These are phyloP conservation scores for Trachymyrmex septentrionalis DNA, from an alignment of 1,140 invertebrate species.

Conservation along the genomic window DNA sequence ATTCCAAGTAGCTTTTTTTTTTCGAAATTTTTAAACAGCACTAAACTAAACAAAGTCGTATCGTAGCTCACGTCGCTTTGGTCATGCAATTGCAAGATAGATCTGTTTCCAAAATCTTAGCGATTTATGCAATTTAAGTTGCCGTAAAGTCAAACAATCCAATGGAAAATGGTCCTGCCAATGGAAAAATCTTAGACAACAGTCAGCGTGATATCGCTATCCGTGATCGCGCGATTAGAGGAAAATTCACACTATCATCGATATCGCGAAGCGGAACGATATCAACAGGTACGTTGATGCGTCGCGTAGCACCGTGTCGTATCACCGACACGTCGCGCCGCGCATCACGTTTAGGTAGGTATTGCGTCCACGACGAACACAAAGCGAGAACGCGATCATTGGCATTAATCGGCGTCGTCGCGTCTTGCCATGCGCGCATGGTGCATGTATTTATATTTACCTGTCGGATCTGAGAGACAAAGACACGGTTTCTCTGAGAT, in stretches of 20 bases:
- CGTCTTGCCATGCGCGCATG: not conserved
- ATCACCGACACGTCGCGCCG: not conserved
- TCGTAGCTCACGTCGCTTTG: not conserved
- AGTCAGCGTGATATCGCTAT: not conserved
- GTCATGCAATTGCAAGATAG: no score
- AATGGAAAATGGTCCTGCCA: not conserved
- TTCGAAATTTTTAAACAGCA: no score
- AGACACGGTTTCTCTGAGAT: slow-evolving; percentile 15
- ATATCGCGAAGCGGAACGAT: slow-evolving; percentile 32
- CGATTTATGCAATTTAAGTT: not conserved
- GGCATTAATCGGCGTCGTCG: not conserved
- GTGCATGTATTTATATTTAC: slow-evolving; percentile 33
- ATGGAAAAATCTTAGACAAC: slow-evolving; percentile 5
- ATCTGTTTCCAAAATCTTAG: not conserved
- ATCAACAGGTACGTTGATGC: slow-evolving; percentile 53
- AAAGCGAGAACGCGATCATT: slow-evolving; percentile 3
- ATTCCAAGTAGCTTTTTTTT: no score
- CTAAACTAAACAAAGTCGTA: not conserved
- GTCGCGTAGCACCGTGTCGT: not conserved
- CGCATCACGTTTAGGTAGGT: not conserved
- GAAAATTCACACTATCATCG: not conserved
- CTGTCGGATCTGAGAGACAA: not conserved
- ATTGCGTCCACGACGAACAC: not conserved
- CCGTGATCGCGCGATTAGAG: not conserved
- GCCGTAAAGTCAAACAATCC: not conserved